Evolutionary conservation across 2,888 invertebrate genomes (phyloP).

Genomic region (Entomobrya proxima): DNA sequence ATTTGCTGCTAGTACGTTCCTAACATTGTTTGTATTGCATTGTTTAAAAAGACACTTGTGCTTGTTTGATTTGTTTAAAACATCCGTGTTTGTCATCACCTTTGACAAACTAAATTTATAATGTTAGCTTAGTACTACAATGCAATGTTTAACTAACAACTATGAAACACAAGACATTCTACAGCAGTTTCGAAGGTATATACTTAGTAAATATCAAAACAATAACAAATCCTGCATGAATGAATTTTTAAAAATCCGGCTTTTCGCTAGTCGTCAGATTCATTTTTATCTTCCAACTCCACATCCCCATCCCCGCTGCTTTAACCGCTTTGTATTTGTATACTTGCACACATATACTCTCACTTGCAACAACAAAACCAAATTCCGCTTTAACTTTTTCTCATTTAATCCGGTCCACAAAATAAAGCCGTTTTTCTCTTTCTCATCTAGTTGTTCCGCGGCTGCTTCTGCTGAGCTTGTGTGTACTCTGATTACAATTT

Average conservation of each 20-base stretch:
- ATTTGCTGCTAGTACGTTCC: too few relatives aligned
- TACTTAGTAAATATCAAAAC: too few relatives aligned
- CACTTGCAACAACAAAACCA: background rate
- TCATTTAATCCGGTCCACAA: background rate
- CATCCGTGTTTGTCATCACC: too few relatives aligned
- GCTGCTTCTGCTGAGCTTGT: background rate
- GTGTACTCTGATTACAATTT: constrained; percentile 14
- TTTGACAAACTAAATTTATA: too few relatives aligned
- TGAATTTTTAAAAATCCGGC: background rate
- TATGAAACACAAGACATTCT: too few relatives aligned
- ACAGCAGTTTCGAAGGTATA: too few relatives aligned
- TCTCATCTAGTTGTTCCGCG: background rate
- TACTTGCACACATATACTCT: background rate
- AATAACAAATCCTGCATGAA: background rate
- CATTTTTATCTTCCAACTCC: background rate
- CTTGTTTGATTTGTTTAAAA: too few relatives aligned
- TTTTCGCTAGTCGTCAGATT: background rate
- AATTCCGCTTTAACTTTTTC: background rate
- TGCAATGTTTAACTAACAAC: too few relatives aligned
- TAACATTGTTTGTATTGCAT: too few relatives aligned
- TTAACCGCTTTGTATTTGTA: background rate
- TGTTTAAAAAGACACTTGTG: too few relatives aligned
- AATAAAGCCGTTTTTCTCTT: background rate
- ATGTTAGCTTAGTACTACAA: too few relatives aligned
- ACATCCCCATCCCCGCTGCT: background rate